Percentiles rank a stretch among this genome's conserved stretches.
phyloP scores from a whole-genome alignment of 2,797 vertebrate genomes.

The Nasua narica region DNA sequence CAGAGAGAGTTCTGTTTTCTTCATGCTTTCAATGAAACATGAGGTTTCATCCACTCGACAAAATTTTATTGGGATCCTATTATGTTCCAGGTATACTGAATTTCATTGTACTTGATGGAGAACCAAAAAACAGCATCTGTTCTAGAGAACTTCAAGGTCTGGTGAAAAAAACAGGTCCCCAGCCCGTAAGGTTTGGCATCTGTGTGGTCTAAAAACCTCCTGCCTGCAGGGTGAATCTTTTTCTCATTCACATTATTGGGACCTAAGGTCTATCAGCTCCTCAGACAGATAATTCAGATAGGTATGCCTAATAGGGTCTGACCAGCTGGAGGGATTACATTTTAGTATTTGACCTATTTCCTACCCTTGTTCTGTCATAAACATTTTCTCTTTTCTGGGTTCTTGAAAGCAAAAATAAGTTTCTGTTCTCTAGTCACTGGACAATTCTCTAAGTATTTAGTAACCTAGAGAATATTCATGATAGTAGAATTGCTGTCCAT shows the following conservation, averaged over 20 bases:
- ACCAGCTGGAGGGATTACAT: neutral
- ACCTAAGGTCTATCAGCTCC: neutral
- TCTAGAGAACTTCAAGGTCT: neutral
- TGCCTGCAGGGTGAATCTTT: neutral
- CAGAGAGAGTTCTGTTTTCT: neutral
- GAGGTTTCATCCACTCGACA: neutral
- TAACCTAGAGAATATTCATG: neutral
- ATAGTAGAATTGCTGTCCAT: neutral
- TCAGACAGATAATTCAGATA: neutral
- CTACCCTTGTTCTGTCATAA: neutral
- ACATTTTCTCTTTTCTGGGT: neutral
- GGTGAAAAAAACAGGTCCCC: neutral
- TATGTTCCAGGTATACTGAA: neutral
- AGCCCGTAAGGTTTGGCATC: neutral
- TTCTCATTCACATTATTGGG: neutral
- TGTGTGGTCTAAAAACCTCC: neutral
- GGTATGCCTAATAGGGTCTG: neutral
- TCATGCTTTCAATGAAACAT: neutral
- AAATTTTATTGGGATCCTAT: neutral
- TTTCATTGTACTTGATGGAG: neutral
- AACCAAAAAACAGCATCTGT: neutral
- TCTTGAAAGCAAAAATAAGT: neutral
- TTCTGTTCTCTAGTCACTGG: neutral
- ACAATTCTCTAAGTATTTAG: neutral
- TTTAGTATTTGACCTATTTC: neutral